Percentiles rank a stretch among this genome's conserved stretches.
These are phyloP conservation scores for Cladorhizidae sp. DNA, from an alignment of 37 sponge, comb jelly and placozoan genomes.

Conservation along the genomic window DNA sequence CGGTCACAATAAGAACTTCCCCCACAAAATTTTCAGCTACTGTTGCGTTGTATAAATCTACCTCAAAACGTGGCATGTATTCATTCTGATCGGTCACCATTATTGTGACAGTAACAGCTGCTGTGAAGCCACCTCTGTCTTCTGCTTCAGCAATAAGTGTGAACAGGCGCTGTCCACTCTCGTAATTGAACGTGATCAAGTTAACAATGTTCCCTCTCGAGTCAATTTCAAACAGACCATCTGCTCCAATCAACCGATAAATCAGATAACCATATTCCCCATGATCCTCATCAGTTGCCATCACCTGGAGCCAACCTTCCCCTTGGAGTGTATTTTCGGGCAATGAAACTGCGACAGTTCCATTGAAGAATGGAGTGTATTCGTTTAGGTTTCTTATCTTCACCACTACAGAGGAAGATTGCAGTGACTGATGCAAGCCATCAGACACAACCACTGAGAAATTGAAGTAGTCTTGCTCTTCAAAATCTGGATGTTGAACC, in stretches of 20 bases:
- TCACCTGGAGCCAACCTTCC: constrained; percentile 31
- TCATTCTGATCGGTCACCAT: constrained; percentile 49
- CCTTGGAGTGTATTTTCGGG: constrained; percentile 47
- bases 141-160: constrained; percentile 44
- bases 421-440: constrained; percentile 14
- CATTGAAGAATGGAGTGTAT: constrained; percentile 30
- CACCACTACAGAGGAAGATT: constrained; percentile 35
- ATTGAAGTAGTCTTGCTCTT: constrained; percentile 5
- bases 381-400: constrained; percentile 42
- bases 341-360: constrained; percentile 4
- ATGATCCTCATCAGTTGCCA: constrained; percentile 23
- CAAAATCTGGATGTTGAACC: constrained; percentile 49
- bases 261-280: constrained; percentile 27
- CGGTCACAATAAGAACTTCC: constrained; percentile 2
- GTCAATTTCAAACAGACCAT: constrained; percentile 25
- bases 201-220: constrained; percentile 24
- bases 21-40: constrained; percentile 41
- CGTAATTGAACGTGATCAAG: constrained; percentile 53
- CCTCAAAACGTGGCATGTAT: constrained; percentile 34
- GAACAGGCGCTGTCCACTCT: constrained; percentile 2
- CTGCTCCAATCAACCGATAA: constrained; percentile 26
- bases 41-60: constrained; percentile 16
- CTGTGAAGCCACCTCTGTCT: constrained; percentile 43
- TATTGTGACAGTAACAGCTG: constrained; percentile 26
- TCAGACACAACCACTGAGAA: constrained; percentile 51